Percentiles rank a stretch among this genome's conserved stretches.
Conservation (phyloP, 2,797 vertebrate genomes). For the Tragopan temminckii region DNA sequence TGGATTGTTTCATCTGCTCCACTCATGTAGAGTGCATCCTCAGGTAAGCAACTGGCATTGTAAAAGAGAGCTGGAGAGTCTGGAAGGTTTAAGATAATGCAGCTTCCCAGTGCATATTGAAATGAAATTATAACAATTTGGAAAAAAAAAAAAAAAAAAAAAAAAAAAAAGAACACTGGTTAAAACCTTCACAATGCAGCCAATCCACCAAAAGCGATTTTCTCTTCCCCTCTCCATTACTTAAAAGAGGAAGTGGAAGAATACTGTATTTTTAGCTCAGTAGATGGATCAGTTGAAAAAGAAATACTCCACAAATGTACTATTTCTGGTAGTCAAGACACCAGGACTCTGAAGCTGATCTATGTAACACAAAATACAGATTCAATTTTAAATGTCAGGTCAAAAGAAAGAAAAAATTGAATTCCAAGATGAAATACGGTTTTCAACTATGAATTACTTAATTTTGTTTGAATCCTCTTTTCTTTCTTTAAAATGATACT, state of each 20-base stretch:
- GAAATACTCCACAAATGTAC: background rate
- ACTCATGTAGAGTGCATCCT: background rate
- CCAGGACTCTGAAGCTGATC: background rate
- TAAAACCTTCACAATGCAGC: background rate
- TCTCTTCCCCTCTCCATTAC: background rate
- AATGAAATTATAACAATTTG: background rate
- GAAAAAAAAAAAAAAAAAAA: background rate
- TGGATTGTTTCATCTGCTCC: background rate
- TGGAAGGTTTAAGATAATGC: background rate
- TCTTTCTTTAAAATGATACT: background rate
- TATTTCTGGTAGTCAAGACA: background rate
- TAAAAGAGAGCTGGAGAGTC: background rate
- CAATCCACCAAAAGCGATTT: background rate
- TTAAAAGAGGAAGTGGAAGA: background rate
- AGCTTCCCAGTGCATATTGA: background rate
- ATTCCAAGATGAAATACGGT: background rate
- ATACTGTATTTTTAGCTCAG: background rate
- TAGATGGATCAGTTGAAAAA: background rate
- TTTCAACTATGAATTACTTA: background rate
- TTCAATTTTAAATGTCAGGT: slow-evolving; percentile 9
- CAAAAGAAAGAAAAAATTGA: background rate
- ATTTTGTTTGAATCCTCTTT: background rate
- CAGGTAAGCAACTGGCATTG: background rate
- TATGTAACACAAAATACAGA: background rate
- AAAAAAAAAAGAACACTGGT: background rate